These are phyloP conservation scores for Callocephalon fimbriatum DNA, from an alignment of 2,113 vertebrate species.

Conservation along the genomic window DNA sequence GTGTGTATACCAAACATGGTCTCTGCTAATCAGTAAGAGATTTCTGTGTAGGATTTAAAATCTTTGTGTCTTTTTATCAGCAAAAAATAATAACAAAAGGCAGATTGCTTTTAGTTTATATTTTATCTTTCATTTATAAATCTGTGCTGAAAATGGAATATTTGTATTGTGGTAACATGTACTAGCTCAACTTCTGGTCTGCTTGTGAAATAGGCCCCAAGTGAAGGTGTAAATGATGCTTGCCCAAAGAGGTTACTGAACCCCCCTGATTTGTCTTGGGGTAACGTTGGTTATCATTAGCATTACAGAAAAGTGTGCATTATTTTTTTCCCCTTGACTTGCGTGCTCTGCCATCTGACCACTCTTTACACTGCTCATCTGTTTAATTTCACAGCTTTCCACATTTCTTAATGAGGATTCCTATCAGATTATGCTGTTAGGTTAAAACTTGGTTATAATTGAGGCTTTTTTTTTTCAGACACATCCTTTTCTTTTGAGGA, in stretches of 20 bases:
- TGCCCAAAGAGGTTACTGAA: background rate
- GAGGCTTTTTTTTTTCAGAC: background rate
- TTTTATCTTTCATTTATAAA: background rate
- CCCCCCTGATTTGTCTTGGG: background rate
- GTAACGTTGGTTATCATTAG: background rate
- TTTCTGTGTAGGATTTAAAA: background rate
- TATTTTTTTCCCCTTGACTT: background rate
- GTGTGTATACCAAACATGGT: background rate
- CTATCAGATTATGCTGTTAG: background rate
- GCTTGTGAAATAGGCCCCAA: background rate
- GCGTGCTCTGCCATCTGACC: background rate
- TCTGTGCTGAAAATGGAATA: background rate
- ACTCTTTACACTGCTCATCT: background rate
- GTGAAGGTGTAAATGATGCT: background rate
- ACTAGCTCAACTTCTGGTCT: background rate
- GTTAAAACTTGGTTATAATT: background rate
- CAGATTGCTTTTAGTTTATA: background rate
- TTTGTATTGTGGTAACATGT: background rate
- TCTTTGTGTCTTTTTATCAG: background rate
- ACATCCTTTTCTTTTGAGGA: background rate
- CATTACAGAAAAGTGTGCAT: background rate
- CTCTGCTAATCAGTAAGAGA: background rate
- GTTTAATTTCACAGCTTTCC: background rate
- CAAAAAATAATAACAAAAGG: background rate
- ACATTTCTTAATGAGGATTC: background rate